These are phyloP conservation scores for Onchidella celtica DNA, from an alignment of 2,888 invertebrate species.

Conservation along the genomic window DNA sequence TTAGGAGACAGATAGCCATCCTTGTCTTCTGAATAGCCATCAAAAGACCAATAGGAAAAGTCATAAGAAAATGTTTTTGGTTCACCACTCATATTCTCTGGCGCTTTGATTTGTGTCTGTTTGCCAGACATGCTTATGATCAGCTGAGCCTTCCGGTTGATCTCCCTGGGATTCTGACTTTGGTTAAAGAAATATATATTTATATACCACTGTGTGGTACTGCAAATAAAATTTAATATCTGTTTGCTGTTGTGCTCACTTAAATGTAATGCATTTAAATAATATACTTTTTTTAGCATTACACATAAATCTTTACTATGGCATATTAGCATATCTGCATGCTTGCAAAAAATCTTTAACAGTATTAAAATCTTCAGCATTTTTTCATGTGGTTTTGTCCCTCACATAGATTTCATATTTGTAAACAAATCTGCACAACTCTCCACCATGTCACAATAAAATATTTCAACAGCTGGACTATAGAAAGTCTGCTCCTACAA, in stretches of 20 bases:
- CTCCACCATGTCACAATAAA: too few relatives aligned
- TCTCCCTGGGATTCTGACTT: slow-evolving; percentile 74
- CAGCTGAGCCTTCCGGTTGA: slow-evolving; percentile 68
- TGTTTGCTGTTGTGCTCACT: too few relatives aligned
- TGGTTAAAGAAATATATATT: not conserved
- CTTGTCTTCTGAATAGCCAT: slow-evolving; percentile 68
- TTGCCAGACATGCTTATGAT: slow-evolving; percentile 75
- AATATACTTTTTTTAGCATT: not conserved
- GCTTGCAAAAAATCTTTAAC: too few relatives aligned
- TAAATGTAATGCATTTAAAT: too few relatives aligned
- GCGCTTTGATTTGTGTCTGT: slow-evolving; percentile 73
- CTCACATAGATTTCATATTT: too few relatives aligned
- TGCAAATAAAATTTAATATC: too few relatives aligned
- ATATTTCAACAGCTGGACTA: too few relatives aligned
- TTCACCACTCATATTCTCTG: slow-evolving; percentile 66
- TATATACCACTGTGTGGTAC: too few relatives aligned
- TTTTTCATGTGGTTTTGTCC: too few relatives aligned
- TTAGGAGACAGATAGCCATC: slow-evolving; percentile 73
- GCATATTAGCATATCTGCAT: not conserved
- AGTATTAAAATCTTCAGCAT: too few relatives aligned
- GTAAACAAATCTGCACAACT: too few relatives aligned
- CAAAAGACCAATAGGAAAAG: slow-evolving; percentile 79
- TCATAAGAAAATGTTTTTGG: slow-evolving; percentile 76
- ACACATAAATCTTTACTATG: not conserved
- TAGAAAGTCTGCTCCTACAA: too few relatives aligned